phyloP scores from a whole-genome alignment of 2,888 invertebrate species.

The Lasioglossum calceatum region DNA sequence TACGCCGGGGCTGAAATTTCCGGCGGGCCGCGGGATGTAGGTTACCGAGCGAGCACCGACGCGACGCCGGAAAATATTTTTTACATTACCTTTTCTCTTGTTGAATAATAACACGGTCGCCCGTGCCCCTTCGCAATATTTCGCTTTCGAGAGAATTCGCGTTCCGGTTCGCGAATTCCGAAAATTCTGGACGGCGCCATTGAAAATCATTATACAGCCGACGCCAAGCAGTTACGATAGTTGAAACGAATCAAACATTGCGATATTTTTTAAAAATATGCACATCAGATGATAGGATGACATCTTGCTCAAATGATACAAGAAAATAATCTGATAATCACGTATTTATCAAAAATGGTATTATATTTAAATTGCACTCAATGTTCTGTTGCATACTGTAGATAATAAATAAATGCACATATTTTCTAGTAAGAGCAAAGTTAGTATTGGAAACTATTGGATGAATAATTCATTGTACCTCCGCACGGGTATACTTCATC shows the following conservation, averaged over 20 bases:
- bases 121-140: too few species aligned
- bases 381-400: neutral
- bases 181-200: neutral
- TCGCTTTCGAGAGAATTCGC: neutral
- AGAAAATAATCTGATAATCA: too few species aligned
- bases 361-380: too few species aligned
- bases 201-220: neutral
- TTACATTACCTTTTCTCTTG: neutral
- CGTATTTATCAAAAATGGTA: too few species aligned
- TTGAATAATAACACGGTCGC: neutral
- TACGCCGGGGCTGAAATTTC: slow-evolving; percentile 48
- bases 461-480: neutral
- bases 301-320: too few species aligned
- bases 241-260: too few species aligned
- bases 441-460: neutral
- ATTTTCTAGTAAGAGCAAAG: neutral
- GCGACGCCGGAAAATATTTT: slow-evolving; percentile 8
- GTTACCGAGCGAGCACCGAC: slow-evolving; percentile 18
- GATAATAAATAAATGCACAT: neutral
- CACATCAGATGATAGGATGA: too few species aligned
- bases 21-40: slow-evolving; percentile 27
- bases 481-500: neutral
- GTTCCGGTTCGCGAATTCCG: neutral
- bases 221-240: too few species aligned
- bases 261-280: too few species aligned